Conservation (phyloP, 2,113 vertebrate species). For the Merops nubicus region DNA sequence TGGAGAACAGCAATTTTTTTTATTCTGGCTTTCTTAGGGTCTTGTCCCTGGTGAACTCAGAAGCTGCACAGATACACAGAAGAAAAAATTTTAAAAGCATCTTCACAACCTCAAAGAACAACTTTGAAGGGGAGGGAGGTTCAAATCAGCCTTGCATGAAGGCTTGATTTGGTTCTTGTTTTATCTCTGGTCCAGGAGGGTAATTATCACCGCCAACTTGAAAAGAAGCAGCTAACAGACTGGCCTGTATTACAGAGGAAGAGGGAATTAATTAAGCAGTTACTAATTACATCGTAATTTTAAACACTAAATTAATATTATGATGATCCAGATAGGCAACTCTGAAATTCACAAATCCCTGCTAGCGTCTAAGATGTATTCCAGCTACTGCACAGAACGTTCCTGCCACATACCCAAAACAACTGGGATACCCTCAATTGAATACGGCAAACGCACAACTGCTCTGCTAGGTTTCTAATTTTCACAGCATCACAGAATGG, state of each 20-base stretch:
- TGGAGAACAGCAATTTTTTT: neutral
- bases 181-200: constrained; percentile 17
- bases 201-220: constrained; percentile 59
- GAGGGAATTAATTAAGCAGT: constrained; percentile 46
- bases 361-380: neutral
- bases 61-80: neutral
- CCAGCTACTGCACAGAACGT: neutral
- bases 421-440: neutral
- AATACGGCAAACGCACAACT: neutral
- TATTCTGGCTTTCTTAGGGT: neutral
- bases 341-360: constrained; percentile 55
- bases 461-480: neutral
- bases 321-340: constrained; percentile 57
- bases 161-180: constrained; percentile 32
- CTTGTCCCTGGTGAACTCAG: neutral
- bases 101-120: constrained; percentile 32
- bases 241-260: constrained; percentile 38
- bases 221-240: constrained; percentile 61
- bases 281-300: constrained; percentile 63
- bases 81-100: constrained; percentile 14
- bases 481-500: no score
- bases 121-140: neutral
- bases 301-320: constrained; percentile 64
- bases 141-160: constrained; percentile 27
- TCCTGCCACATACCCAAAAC: neutral